Evolutionary conservation across 1,140 invertebrate genomes (phyloP).

Genomic region (Heliconius hermathena): DNA sequence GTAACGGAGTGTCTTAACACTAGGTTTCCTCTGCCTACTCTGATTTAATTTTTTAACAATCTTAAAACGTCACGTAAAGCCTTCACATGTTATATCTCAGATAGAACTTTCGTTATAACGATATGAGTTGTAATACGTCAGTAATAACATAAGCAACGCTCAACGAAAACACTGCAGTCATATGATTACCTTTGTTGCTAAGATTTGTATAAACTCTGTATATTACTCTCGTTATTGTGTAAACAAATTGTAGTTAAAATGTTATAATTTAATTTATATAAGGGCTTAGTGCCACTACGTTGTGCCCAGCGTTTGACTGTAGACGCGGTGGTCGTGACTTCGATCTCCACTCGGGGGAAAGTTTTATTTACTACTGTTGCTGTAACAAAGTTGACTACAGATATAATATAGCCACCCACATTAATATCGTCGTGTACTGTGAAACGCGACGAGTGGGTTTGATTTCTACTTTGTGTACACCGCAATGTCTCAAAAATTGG

Average conservation of each 20-base stretch:
- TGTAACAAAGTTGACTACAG: too few relatives aligned
- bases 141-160: background rate
- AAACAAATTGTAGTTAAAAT: background rate
- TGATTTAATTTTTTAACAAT: background rate
- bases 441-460: too few relatives aligned
- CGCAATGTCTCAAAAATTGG: too few relatives aligned
- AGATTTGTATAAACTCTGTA: background rate
- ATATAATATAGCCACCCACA: too few relatives aligned
- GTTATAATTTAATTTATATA: background rate
- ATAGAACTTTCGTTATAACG: background rate
- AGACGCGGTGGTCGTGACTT: background rate
- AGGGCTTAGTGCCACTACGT: background rate
- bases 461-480: too few relatives aligned
- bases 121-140: background rate
- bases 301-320: background rate
- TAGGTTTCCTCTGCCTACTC: too few relatives aligned
- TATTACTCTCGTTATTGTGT: background rate
- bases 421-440: too few relatives aligned
- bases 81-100: background rate
- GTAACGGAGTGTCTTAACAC: too few relatives aligned
- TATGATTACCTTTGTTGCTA: background rate
- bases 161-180: background rate
- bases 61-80: background rate
- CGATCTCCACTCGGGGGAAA: too few relatives aligned
- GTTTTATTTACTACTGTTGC: too few relatives aligned